Evolutionary conservation across 2,888 invertebrate genomes (phyloP).

Genomic region (Drosophila flavopinicola): DNA sequence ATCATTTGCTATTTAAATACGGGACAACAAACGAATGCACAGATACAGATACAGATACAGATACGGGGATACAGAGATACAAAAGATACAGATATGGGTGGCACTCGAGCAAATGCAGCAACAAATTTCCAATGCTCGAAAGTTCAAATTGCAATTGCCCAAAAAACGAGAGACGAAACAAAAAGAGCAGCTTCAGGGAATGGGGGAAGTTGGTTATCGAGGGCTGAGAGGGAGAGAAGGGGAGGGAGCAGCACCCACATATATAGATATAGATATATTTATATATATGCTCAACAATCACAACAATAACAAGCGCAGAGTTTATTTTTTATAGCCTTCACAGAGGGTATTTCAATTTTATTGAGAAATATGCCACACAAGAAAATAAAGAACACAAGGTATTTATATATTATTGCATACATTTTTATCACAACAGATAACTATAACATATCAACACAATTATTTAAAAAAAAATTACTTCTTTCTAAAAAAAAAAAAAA

Average conservation of each 20-base stretch:
- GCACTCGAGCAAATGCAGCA: conserved; percentile 11
- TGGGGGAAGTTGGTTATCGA: no score
- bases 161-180: conserved; percentile 10
- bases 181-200: conserved; percentile 1
- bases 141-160: conserved; percentile 38
- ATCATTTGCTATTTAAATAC: conserved; percentile 79
- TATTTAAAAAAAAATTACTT: no score
- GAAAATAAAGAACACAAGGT: no score
- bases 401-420: no score
- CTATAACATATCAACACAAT: no score
- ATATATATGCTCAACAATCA: conserved; percentile 52
- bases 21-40: conserved; percentile 41
- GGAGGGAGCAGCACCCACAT: conserved; percentile 27
- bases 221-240: not conserved
- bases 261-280: conserved; percentile 33
- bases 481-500: no score
- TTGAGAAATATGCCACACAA: not conserved
- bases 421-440: no score
- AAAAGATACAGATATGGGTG: conserved; percentile 15
- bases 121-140: conserved; percentile 15
- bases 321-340: not conserved
- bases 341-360: not conserved
- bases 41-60: conserved; percentile 33
- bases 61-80: conserved; percentile 11
- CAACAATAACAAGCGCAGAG: conserved; percentile 33